Evolutionary conservation across 2,113 vertebrate genomes (phyloP).

Genomic region (Psittacula cyanocephala): DNA sequence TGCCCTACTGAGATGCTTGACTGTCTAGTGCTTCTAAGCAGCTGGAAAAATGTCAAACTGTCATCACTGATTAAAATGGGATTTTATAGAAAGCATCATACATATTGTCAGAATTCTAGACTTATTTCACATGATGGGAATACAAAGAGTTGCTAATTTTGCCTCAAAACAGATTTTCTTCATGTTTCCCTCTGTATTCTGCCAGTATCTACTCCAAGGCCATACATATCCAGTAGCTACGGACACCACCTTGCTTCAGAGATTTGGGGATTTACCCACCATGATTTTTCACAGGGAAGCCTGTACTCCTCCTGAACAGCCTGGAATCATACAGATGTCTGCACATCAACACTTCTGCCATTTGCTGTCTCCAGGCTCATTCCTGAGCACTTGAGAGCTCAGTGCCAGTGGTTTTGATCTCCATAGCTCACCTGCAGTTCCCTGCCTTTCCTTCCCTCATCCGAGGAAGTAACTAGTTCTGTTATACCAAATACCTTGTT

Average conservation of each 20-base stretch:
- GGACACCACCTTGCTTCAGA: not conserved
- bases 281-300: not conserved
- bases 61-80: conserved; percentile 79
- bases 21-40: conserved; percentile 71
- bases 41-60: conserved; percentile 78
- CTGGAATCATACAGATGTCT: not conserved
- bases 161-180: not conserved
- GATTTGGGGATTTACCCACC: not conserved
- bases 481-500: not conserved
- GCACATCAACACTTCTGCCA: not conserved
- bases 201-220: not conserved
- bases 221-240: not conserved
- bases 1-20: conserved; percentile 71
- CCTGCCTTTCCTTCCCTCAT: not conserved
- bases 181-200: not conserved
- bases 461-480: not conserved
- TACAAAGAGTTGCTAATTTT: not conserved
- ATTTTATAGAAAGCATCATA: conserved; percentile 70
- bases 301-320: not conserved
- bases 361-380: not conserved
- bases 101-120: conserved; percentile 58
- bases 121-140: conserved; percentile 12
- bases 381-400: not conserved
- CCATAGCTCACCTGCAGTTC: not conserved
- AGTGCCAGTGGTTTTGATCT: not conserved